Conservation (phyloP, 92 coral and sea anemone genomes). For the Porites lobata region DNA sequence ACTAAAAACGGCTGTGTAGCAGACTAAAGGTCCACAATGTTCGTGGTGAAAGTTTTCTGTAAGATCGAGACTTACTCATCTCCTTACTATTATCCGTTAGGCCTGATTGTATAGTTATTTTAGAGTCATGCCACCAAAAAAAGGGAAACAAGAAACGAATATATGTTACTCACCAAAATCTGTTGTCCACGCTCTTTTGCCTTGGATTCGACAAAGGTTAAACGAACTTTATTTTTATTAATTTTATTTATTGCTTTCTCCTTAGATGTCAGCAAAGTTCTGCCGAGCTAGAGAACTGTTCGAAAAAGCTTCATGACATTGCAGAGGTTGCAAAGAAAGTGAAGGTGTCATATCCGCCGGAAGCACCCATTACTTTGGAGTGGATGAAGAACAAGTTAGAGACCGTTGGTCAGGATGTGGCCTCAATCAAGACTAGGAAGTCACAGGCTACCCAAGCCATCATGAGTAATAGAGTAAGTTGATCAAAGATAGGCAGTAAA, state of each 20-base stretch:
- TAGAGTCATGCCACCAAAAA: no score
- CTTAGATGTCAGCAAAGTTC: conserved; percentile 90
- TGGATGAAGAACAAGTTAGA: conserved; percentile 94
- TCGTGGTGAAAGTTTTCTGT: no score
- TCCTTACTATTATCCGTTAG: no score
- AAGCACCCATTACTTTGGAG: conserved; percentile 88
- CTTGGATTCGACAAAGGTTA: no score
- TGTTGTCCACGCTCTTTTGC: no score
- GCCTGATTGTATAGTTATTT: no score
- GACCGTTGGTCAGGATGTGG: conserved; percentile 84
- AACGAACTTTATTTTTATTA: no score
- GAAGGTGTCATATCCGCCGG: conserved; percentile 89
- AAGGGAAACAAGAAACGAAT: no score
- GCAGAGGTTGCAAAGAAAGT: conserved; percentile 83
- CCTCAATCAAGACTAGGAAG: conserved; percentile 85
- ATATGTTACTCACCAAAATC: no score
- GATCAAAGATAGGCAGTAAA: neutral
- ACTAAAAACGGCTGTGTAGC: no score
- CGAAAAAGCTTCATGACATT: conserved; percentile 80
- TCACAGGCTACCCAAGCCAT: conserved; percentile 79
- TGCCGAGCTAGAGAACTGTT: conserved; percentile 84
- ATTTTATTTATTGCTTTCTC: neutral
- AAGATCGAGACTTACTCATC: no score
- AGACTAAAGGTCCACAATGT: no score
- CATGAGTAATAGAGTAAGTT: conserved; percentile 79